Conservation (phyloP, 2,113 vertebrate genomes). For the Nannospalax galili region DNA sequence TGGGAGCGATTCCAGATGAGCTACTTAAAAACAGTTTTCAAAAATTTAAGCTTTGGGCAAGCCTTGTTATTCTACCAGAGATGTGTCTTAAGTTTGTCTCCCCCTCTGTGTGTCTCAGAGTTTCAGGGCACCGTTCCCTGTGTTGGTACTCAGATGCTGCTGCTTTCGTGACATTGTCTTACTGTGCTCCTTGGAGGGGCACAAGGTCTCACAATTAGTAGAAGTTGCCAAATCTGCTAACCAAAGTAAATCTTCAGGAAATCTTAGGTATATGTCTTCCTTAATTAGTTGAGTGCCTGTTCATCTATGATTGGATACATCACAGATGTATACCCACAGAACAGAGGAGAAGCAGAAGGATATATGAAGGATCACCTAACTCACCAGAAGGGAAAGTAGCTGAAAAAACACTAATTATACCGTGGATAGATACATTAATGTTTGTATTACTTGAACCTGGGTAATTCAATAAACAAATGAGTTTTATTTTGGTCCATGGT, state of each 20-base stretch:
- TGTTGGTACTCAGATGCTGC: neutral
- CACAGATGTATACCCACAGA: no score
- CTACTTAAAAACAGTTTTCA: neutral
- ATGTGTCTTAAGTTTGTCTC: neutral
- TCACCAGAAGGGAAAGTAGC: neutral
- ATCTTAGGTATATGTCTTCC: neutral
- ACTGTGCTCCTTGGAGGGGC: neutral
- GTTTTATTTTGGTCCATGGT: neutral
- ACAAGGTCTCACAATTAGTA: neutral
- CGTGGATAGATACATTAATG: neutral
- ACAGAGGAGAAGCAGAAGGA: neutral
- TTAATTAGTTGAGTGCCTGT: neutral
- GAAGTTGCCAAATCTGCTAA: neutral
- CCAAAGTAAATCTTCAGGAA: neutral
- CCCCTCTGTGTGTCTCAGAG: neutral
- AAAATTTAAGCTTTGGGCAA: neutral
- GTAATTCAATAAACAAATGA: neutral
- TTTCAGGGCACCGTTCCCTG: no score
- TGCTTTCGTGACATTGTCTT: fast-evolving
- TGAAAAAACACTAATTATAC: neutral
- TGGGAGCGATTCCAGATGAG: neutral
- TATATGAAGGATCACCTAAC: neutral
- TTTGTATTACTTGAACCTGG: neutral
- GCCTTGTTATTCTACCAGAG: neutral
- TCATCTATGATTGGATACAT: neutral